Evolutionary conservation across 2,888 invertebrate genomes (phyloP), one percentile per base, ranked within the genome.

Genomic region (Drosophila prolongata): DNA sequence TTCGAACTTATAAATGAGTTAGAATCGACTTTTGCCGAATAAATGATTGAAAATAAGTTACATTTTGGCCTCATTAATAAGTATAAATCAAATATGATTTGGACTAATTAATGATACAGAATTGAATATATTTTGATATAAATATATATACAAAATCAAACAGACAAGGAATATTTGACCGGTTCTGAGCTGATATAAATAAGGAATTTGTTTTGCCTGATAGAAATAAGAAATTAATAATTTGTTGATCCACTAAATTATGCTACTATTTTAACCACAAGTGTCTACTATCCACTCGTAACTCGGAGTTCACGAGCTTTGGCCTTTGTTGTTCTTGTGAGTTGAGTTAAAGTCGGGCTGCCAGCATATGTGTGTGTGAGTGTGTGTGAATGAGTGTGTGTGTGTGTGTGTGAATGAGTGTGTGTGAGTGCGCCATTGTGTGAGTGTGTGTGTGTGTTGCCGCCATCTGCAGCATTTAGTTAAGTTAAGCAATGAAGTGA

Each of bases 401-500:
- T 59, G 13, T n/a, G 19, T 53, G 40, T 47, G 24, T 62, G 35
- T 49, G 35, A 13, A n/a, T 38, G n/a, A 13, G 38, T 59, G 11
- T 53, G 46, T 61, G 57, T 59, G 13, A 11, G 27, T 43, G 35
- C 2, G 10, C 10, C 34, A 19, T 10, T 46, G 30, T 54, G 53
- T 66, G 35, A 40, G 42, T 4, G 19, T 38, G 38, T 67, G 38
- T 67, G 46, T 66, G 68, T 67, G 71, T 71, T 67, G 60, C 72
- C 76, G 53, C 78, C 84, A 78, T 75, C 84, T 72, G 87, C 75
- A 87, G 87, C 90, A 84, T 89, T 90, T 89, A 90, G 89, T 90
- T 88, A 90, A 91, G 90, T 90, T 90, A 89, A 89, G 87, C 78
- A 84, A 72, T 79, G 90, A 89, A 87, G 87, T 82, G 83, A 83